Evolutionary conservation across 2,888 invertebrate species (phyloP).

Genomic region (Ochlodes sylvanus): DNA sequence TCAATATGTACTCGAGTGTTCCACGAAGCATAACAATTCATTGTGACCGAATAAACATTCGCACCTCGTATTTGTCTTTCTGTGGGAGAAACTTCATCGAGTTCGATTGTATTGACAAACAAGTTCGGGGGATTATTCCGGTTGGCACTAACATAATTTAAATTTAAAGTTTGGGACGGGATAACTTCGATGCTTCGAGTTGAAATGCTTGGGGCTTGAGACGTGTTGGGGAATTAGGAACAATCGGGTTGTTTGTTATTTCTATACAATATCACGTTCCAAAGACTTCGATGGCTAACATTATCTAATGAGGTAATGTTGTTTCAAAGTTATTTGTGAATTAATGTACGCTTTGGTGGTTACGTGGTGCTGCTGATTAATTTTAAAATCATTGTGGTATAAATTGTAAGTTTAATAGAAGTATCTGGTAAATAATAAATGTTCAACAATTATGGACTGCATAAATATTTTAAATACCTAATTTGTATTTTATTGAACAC

Average conservation of each 20-base stretch:
- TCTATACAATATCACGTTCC: background rate
- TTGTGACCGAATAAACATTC: slow-evolving; percentile 53
- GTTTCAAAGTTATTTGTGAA: no score
- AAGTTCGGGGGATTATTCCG: slow-evolving; percentile 35
- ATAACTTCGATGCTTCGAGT: slow-evolving; percentile 10
- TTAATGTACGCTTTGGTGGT: no score
- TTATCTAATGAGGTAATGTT: no score
- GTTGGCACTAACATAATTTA: slow-evolving; percentile 11
- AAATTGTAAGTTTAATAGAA: no score
- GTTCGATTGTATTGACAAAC: slow-evolving; percentile 49
- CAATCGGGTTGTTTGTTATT: background rate
- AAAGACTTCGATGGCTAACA: no score
- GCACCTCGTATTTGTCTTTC: slow-evolving; percentile 48
- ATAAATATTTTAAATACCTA: no score
- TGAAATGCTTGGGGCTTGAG: slow-evolving; percentile 8
- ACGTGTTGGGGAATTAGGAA: slow-evolving; percentile 7
- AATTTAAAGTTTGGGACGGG: slow-evolving; percentile 13
- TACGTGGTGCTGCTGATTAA: no score
- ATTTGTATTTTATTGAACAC: no score
- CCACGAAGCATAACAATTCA: slow-evolving; percentile 14
- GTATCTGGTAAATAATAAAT: no score
- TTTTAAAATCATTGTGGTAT: no score
- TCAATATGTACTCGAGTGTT: slow-evolving; percentile 5
- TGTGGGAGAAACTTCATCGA: slow-evolving; percentile 49
- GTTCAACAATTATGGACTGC: no score